Conservation (phyloP, 1,140 invertebrate species). For the Rhagoletis pomonella region DNA sequence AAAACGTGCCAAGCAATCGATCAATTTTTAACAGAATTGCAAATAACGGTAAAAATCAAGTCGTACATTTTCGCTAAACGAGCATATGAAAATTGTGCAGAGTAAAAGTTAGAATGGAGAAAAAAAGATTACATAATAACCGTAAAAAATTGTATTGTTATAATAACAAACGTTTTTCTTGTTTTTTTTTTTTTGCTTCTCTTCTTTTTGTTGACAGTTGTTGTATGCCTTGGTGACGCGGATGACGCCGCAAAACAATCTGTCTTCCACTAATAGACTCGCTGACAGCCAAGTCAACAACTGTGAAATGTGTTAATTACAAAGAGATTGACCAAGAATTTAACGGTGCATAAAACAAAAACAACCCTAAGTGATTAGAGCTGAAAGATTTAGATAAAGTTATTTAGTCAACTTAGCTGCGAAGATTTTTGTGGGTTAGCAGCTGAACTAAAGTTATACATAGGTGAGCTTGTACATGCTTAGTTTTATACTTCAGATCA, state of each 20-base stretch:
- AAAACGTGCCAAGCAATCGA: conserved; percentile 29
- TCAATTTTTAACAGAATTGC: conserved; percentile 24
- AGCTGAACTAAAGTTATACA: too few species aligned
- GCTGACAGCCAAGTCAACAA: conserved; percentile 38
- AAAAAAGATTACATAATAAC: conserved; percentile 5
- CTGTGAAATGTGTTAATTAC: conserved; percentile 35
- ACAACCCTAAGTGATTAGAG: background rate
- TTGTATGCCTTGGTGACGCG: background rate
- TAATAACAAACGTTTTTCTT: conserved; percentile 20
- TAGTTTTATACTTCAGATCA: too few species aligned
- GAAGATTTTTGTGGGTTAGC: too few species aligned
- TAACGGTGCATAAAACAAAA: background rate
- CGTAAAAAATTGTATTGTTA: conserved; percentile 27
- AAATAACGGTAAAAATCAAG: conserved; percentile 37
- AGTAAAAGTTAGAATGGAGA: background rate
- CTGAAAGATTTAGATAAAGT: too few species aligned
- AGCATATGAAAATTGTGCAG: background rate
- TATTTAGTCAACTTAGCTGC: too few species aligned
- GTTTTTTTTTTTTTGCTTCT: background rate
- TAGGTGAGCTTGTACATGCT: too few species aligned
- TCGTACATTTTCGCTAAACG: background rate
- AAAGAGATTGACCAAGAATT: conserved; percentile 18
- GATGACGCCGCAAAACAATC: background rate
- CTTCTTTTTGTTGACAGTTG: background rate
- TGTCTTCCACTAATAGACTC: conserved; percentile 35